Evolutionary conservation across 2,113 vertebrate species (phyloP), one percentile per base, ranked within the genome.

Genomic region (Catharus bicknelli): DNA sequence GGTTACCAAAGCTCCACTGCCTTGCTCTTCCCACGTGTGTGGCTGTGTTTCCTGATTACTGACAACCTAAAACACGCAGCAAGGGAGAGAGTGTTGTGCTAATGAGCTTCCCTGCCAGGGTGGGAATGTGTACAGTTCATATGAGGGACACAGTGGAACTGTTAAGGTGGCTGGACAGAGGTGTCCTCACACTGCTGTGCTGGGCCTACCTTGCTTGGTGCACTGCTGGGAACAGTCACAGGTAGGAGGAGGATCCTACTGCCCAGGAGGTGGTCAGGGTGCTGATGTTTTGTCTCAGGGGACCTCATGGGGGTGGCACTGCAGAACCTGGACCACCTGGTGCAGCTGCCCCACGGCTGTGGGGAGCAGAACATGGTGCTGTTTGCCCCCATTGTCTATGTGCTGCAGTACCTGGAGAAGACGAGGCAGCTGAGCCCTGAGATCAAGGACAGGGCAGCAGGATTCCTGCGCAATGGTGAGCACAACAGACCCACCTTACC

Each of bases 351-450:
- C 7, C 96, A 90, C 0, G 97, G 98, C 77, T 99, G 98, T 29
- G 98, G 98, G 13, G 98, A 98, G 93, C 99, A 99, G 96, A 99
- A 99, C 96, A 99, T 99, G 98, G 67, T 99, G 77, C 74, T 94
- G 22, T 98, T 99, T 22, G 97, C 98, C 9, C 98, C 99, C 2
- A 95, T 98, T 95, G 97, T 99, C 94, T 99, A 98, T 16, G 95
- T 98, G 90, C 97, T 98, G 73, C 97, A 97, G 86, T 98, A 98
- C 96, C 95, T 99, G 97, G 95, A 98, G 45, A 97, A 96, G 96
- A 98, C 98, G 0, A 93, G 88, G 51, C 98, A 98, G 97, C 97
- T 99, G 92, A 98, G 95, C 9, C 12, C 80, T 9, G 91, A 95
- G 34, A 98, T 98, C 82, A 96, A 64, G 93, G 83, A 97, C 23